Evolutionary conservation across 1,140 invertebrate genomes (phyloP).

Genomic region (Mya arenaria): DNA sequence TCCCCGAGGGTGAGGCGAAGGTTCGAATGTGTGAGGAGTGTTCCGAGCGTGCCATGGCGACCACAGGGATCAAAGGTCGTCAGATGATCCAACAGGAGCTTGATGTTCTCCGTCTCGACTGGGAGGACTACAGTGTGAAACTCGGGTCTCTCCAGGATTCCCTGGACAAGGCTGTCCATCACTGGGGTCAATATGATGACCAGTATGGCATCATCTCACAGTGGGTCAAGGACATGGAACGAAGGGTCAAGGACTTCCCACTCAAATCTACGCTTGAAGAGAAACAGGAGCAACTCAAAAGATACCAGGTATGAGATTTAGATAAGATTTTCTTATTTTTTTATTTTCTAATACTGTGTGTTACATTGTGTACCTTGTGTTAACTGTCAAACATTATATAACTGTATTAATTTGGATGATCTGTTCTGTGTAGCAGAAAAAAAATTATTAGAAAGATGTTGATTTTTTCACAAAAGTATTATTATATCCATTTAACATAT

Average conservation of each 20-base stretch:
- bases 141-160: conserved; percentile 91
- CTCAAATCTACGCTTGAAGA: conserved; percentile 93
- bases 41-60: conserved; percentile 83
- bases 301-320: conserved; percentile 94
- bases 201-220: conserved; percentile 90
- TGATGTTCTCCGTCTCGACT: conserved; percentile 92
- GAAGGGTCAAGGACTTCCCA: conserved; percentile 92
- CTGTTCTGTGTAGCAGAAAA: too few species aligned
- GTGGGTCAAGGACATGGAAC: conserved; percentile 94
- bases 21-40: conserved; percentile 89
- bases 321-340: too few species aligned
- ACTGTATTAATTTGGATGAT: too few species aligned
- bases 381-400: too few species aligned
- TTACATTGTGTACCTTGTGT: too few species aligned
- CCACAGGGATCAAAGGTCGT: conserved; percentile 93
- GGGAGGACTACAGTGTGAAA: conserved; percentile 92
- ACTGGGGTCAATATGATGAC: conserved; percentile 95
- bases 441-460: too few species aligned
- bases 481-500: neutral
- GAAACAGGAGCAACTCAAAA: conserved; percentile 93
- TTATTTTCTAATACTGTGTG: too few species aligned
- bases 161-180: conserved; percentile 91
- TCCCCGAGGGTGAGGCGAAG: conserved; percentile 94
- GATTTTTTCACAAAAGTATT: neutral
- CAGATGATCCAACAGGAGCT: conserved; percentile 93